phyloP scores from a whole-genome alignment of 2,888 invertebrate species.

The Leptarthrus brevirostris region DNA sequence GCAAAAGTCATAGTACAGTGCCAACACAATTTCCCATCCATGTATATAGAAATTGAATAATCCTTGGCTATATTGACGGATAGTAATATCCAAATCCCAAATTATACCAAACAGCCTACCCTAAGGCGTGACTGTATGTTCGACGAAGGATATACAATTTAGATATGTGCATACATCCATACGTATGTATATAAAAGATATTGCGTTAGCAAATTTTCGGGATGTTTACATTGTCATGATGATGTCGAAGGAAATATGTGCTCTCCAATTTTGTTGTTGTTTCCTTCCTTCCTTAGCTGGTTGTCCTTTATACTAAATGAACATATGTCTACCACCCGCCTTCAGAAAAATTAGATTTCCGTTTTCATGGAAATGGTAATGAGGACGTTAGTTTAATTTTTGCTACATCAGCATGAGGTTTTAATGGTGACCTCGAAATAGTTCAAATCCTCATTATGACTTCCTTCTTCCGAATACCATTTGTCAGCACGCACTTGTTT shows the following conservation, averaged over 20 bases:
- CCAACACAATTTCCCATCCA: neutral
- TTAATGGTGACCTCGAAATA: constrained; percentile 25
- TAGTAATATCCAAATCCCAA: constrained; percentile 22
- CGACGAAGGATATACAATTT: neutral
- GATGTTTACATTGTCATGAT: constrained; percentile 43
- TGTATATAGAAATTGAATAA: neutral
- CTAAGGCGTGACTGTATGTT: too few species aligned
- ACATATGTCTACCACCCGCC: constrained; percentile 8
- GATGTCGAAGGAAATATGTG: constrained; percentile 21
- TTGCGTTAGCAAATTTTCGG: constrained; percentile 25
- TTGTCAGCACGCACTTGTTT: neutral
- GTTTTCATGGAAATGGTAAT: constrained; percentile 31
- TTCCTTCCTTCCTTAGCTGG: constrained; percentile 9
- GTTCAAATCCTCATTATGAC: constrained; percentile 25
- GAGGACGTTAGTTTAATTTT: constrained; percentile 26
- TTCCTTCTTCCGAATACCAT: neutral
- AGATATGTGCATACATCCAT: neutral
- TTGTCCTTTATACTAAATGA: constrained; percentile 2
- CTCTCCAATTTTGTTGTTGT: constrained; percentile 18
- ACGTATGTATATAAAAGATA: neutral
- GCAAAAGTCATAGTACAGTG: neutral
- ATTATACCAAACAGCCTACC: too few species aligned
- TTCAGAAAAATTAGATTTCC: constrained; percentile 14
- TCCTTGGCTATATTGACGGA: neutral
- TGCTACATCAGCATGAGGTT: constrained; percentile 35